Evolutionary conservation across 1,140 invertebrate species (phyloP), one percentile per base, ranked within the genome.

Genomic region (Phenacoccus solenopsis): DNA sequence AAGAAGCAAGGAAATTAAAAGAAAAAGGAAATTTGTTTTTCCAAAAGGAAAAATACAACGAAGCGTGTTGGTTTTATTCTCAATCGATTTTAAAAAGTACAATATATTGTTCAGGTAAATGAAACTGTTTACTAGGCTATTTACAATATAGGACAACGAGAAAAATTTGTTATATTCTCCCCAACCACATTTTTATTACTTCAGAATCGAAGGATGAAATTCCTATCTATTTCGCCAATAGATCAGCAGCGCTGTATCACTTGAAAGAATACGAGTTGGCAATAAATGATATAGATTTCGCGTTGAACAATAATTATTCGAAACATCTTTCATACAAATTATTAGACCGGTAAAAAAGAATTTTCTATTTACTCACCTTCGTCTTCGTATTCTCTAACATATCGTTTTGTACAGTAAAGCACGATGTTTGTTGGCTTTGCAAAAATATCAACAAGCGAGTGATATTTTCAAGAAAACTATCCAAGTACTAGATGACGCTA

Each of bases 241-340:
- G 94, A 69, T 96, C 93, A 13, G 93, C 93, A 0, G 87, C 89
- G 0, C 81, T 94, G 7, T 93, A 89, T 76, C 90, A 94, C 76
- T 76, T 94, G 76, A 81, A 88, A 67, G 82, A 86, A 70, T 88
- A 86, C 78, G 80, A 87, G 74, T 79, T 84, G 25, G 82, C 87
- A 0, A 74, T 91, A 12, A 76, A 80, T 4, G 92, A 96, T 76
- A 88, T 90, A 28, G 79, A 85, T 20, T 78, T 86, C 38, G 86
- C 90, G 9, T 75, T 92, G 0, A 77, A 83, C 1, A 77, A 85
- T 38, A 85, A 84, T 10, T 94, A 94, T 78, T 90, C 91, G 10
- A 80, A 83, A 71, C 84, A 90, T 69, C 78, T 92, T n/a, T 77
- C 82, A 1, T 89, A 90, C 76, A 95, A 94, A 79, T 78, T 94